A percentile compares a stretch with the other conserved stretches of the same genome.
Evolutionary conservation across 92 coral and sea anemone genomes (phyloP).

Genomic region (Meandrina meandrites): DNA sequence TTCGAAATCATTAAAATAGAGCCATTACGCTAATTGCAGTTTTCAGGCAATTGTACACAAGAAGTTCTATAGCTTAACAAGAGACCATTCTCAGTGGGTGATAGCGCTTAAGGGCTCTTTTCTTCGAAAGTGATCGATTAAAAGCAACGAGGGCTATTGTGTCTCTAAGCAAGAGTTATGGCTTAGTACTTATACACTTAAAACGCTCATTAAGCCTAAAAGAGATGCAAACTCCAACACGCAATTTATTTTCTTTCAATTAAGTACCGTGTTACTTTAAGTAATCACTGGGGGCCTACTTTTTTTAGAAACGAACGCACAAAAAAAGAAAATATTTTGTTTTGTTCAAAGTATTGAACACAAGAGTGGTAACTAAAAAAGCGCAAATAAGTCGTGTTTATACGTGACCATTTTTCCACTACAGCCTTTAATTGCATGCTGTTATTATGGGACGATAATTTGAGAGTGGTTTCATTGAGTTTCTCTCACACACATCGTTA

Average conservation of each 20-base stretch:
- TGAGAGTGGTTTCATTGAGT: slow-evolving; percentile 22
- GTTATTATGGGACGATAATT: not conserved
- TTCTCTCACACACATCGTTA: slow-evolving; percentile 10
- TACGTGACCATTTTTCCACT: not conserved
- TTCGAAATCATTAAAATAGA: slow-evolving; percentile 5
- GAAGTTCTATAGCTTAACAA: not conserved
- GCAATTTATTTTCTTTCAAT: slow-evolving; percentile 1
- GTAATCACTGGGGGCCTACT: not conserved
- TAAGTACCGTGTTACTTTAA: not conserved
- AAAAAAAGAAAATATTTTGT: not conserved
- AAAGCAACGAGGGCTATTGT: not conserved
- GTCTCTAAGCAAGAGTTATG: not conserved
- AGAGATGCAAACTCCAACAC: not conserved
- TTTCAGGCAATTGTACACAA: slow-evolving; percentile 19
- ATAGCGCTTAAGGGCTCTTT: slow-evolving; percentile 11
- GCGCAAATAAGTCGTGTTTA: not conserved
- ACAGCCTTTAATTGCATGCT: not conserved
- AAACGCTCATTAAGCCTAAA: not conserved
- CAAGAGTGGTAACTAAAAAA: not conserved
- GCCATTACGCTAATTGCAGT: slow-evolving; percentile 24
- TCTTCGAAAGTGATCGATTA: slow-evolving; percentile 13
- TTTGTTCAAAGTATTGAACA: not conserved
- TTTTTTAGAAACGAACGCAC: not conserved
- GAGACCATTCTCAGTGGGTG: slow-evolving; percentile 6
- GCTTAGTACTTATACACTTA: not conserved